Conservation (phyloP, 2,113 vertebrate species). For the Poicephalus gulielmi region DNA sequence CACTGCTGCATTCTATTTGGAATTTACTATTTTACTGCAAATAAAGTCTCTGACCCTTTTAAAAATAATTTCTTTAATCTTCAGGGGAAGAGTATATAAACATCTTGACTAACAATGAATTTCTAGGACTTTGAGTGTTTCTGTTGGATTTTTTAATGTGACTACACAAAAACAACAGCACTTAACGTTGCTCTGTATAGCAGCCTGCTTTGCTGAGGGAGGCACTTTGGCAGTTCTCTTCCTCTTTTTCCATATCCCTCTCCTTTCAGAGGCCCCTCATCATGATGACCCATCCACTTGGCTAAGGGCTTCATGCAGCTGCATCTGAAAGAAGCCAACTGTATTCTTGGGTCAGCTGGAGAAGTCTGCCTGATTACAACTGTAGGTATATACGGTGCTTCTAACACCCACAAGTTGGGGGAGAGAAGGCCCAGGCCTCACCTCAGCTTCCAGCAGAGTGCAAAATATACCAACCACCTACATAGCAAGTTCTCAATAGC, state of each 20-base stretch:
- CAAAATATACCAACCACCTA: not conserved
- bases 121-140: slow-evolving; percentile 14
- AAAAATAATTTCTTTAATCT: slow-evolving; percentile 35
- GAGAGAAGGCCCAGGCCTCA: not conserved
- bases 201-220: slow-evolving; percentile 42
- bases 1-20: not conserved
- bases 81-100: not conserved
- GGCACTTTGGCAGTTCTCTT: slow-evolving; percentile 29
- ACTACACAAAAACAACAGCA: slow-evolving; percentile 12
- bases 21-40: slow-evolving; percentile 2
- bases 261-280: slow-evolving; percentile 61
- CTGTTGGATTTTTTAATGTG: not conserved
- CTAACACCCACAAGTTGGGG: rapidly evolving
- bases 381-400: not conserved
- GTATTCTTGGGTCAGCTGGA: slow-evolving; percentile 47
- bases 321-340: slow-evolving; percentile 53
- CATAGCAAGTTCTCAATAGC: not conserved
- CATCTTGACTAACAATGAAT: slow-evolving; percentile 13
- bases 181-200: not conserved
- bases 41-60: not conserved
- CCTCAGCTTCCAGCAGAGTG: not conserved
- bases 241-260: slow-evolving; percentile 9
- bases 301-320: slow-evolving; percentile 28
- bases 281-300: slow-evolving; percentile 36
- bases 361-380: not conserved